Base-by-base conservation (phyloP, 1,140 invertebrate species). In the Pogonomyrmex californicus region DNA sequence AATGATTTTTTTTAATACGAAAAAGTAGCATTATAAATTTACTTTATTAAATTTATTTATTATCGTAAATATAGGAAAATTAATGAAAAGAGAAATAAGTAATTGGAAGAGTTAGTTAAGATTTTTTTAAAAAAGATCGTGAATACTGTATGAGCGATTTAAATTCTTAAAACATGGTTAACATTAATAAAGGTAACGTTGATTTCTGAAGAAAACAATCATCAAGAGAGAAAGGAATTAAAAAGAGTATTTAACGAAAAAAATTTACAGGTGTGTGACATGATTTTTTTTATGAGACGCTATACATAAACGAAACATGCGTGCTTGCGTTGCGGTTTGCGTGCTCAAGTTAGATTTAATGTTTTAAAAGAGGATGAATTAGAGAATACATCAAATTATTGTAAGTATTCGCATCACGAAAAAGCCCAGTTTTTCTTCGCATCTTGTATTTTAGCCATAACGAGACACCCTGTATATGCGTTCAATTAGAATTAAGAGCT, bases 401-500 rank as follows among this genome's bases (percentile, higher is more conserved):
- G 38, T n/a, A 17, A 60, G 51, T 60, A 83, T 60, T 73, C 14
- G 54, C 33, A 68, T 83, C 79, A 75, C 79, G 79, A 75, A 73
- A 23, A 49, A 75, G 41, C 38, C 68, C n/a, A 73, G 54, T 73
- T 41, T 33, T 49, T 82, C 23, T 30, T 73, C 78, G 66, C 54
- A 6, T 73, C 54, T 47, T 38, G 12, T 44, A 12, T 30, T 33
- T 1, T 44, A 12, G 54, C 14, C 14, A 30, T 73, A 17, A 73
- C 51, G 54, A 60, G 54, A 82, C 41, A 60, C 10, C 12, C 54
- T 75, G 41, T 81, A 73, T 47, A 63, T 47, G 60, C 33, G 33
- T 83, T 83, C 68, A 58, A 83, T 83, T 73, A 83, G 68, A 60
- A 75, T 75, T 73, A 75, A 83, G 54, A 83, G 79, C 54, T 82